Percentiles rank a stretch among this genome's conserved stretches.
These are phyloP conservation scores for Coremacera marginata DNA, from an alignment of 2,888 invertebrate species.

Conservation along the genomic window DNA sequence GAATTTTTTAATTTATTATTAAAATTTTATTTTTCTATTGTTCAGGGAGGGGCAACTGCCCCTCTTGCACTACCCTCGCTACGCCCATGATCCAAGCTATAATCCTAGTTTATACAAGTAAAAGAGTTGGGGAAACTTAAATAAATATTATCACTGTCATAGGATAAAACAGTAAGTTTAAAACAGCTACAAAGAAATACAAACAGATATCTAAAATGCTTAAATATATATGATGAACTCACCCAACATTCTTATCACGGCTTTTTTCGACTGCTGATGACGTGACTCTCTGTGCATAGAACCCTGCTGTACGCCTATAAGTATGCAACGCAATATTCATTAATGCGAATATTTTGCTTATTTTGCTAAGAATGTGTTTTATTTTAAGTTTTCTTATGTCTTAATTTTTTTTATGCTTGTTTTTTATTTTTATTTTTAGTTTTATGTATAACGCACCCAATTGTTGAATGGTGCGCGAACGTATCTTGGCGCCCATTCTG, in stretches of 20 bases:
- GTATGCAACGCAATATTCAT: conserved; percentile 2
- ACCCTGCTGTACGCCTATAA: conserved; percentile 71
- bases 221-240: conserved; percentile 54
- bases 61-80: no score
- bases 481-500: conserved; percentile 81
- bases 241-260: conserved; percentile 86
- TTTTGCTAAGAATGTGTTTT: background rate
- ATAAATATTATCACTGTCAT: no score
- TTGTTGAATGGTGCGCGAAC: conserved; percentile 71
- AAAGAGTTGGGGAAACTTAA: background rate
- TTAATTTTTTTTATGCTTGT: no score
- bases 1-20: no score
- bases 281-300: conserved; percentile 79
- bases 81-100: no score
- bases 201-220: no score
- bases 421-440: background rate
- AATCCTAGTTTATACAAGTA: background rate
- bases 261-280: conserved; percentile 79
- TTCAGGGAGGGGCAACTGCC: no score
- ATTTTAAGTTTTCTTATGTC: background rate
- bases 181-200: no score
- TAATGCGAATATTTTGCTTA: background rate
- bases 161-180: no score
- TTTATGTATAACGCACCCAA: conserved; percentile 60
- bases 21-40: no score